Conservation (phyloP, 2,888 invertebrate species). For the Zele albiditarsus region DNA sequence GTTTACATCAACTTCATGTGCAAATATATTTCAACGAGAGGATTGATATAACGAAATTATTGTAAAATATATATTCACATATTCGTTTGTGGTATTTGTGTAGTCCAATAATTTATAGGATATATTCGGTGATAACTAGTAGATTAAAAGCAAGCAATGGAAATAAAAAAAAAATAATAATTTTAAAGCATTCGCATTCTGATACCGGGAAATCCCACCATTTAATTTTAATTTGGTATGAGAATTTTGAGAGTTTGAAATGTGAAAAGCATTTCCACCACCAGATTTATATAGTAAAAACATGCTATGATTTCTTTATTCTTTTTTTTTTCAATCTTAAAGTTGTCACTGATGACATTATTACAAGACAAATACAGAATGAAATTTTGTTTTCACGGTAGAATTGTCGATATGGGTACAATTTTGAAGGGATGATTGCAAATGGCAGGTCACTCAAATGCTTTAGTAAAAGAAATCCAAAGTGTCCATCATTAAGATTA, state of each 20-base stretch:
- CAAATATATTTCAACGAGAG: neutral
- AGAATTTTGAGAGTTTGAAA: neutral
- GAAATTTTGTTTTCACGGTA: neutral
- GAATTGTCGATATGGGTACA: neutral
- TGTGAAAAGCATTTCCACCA: neutral
- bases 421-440: neutral
- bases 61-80: neutral
- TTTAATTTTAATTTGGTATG: neutral
- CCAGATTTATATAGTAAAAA: neutral
- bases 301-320: neutral
- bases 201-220: neutral
- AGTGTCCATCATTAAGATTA: neutral
- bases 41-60: neutral
- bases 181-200: neutral
- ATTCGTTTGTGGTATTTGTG: neutral
- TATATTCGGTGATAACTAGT: neutral
- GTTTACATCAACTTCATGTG: neutral
- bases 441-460: neutral
- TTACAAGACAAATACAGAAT: neutral
- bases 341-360: conserved; percentile 1
- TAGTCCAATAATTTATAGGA: neutral
- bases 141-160: neutral
- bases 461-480: neutral
- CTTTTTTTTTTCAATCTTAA: neutral
- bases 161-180: neutral